These are phyloP conservation scores for Zygogramma bicolorata DNA, from an alignment of 2,888 invertebrate genomes.

Conservation along the genomic window DNA sequence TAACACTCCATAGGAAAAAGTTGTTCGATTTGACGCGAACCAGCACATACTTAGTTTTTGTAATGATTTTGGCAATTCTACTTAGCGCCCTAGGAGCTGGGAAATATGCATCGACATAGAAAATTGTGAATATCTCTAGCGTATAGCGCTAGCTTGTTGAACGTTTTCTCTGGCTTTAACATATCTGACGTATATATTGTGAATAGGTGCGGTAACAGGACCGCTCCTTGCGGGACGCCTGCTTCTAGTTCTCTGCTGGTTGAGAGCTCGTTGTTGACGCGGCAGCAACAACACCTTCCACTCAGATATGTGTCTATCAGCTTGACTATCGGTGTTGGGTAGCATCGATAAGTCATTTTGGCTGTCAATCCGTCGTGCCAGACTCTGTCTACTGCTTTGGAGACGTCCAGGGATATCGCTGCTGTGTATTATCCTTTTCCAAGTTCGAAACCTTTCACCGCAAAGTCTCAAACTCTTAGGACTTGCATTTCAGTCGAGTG, in stretches of 20 bases:
- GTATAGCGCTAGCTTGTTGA: too few relatives aligned
- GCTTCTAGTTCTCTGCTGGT: neutral
- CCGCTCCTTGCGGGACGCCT: constrained; percentile 8
- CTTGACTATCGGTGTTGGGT: neutral
- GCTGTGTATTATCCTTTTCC: constrained; percentile 48
- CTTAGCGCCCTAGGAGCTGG: too few relatives aligned
- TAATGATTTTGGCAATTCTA: too few relatives aligned
- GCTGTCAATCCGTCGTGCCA: constrained; percentile 54
- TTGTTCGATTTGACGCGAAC: too few relatives aligned
- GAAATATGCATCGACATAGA: too few relatives aligned
- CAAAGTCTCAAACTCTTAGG: neutral
- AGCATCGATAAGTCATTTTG: constrained; percentile 42
- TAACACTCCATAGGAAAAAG: too few relatives aligned
- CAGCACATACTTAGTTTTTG: too few relatives aligned
- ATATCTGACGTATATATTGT: too few relatives aligned
- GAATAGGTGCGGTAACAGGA: neutral
- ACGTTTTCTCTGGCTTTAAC: too few relatives aligned
- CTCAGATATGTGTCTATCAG: constrained; percentile 16
- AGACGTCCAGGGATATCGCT: constrained; percentile 54
- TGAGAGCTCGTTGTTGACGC: neutral
- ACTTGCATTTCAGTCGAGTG: constrained; percentile 27
- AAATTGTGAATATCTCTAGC: too few relatives aligned
- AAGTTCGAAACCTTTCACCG: too few relatives aligned
- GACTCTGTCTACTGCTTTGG: constrained; percentile 58
- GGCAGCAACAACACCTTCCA: neutral